Evolutionary conservation across 2,888 invertebrate genomes (phyloP), one percentile per base, ranked within the genome.

Genomic region (Drosophila quinaria): DNA sequence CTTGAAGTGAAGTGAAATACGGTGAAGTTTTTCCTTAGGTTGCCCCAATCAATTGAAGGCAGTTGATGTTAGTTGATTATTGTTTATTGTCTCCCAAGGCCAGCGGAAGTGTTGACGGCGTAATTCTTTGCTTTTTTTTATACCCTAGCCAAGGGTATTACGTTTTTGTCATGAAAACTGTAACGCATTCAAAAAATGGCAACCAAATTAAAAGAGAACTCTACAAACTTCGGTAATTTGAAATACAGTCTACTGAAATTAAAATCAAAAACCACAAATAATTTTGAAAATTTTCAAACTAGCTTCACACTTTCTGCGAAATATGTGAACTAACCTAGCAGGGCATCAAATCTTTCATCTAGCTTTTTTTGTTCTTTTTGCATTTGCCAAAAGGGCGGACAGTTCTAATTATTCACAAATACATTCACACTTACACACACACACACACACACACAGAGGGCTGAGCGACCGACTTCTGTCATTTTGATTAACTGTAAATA

Each of bases 31-130:
- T 50, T 46, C 22, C 35, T 37, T 54, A 17, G 15, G 11, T 49
- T 25, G 37, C 31, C n/a, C 29, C 25, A 1, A 22, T 77, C 83
- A 87, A 84, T 84, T 81, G 81, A 69, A 39, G 29, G 17, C 61
- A 58, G 63, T 68, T 63, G 62, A 55, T 55, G 76, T 66, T 79
- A 70, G 72, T 79, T 75, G 69, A 73, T 78, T 72, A 61, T 63
- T 65, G 70, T 81, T 85, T 88, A 91, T 91, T 91, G 82, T 61
- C 78, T 70, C 79, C 83, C 91, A 91, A 91, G 91, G 91, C 88
- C 88, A 91, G 79, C 90, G 91, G 91, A 91, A 87, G 81, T 84
- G 67, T 66, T 60, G 60, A 55, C 39, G 15, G 13, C 37, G 1
- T 6, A 15, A 17, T 17, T 41, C 1, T 41, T 0, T 11, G 6